phyloP scores from a whole-genome alignment of 2,888 invertebrate genomes.

The Trichacis sp. region DNA sequence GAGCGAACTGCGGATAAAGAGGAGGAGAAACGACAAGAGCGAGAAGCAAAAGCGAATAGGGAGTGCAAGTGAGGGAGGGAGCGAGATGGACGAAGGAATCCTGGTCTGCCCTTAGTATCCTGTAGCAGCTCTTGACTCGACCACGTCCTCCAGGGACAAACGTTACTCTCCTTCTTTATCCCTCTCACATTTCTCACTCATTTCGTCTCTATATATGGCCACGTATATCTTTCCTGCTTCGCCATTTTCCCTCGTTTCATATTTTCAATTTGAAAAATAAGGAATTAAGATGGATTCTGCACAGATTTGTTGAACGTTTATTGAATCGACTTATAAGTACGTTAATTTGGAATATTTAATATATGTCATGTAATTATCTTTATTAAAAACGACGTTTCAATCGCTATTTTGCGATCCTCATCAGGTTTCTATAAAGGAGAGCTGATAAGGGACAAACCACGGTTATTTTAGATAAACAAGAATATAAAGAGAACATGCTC shows the following conservation, averaged over 20 bases:
- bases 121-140: conserved; percentile 46
- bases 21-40: conserved; percentile 36
- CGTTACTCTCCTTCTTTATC: conserved; percentile 31
- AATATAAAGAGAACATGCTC: too few species aligned
- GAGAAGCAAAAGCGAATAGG: conserved; percentile 25
- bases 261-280: neutral
- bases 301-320: too few species aligned
- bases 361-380: too few species aligned
- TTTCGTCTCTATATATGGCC: conserved; percentile 19
- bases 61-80: conserved; percentile 21
- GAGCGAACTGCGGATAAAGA: conserved; percentile 52
- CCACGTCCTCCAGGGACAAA: conserved; percentile 45
- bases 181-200: conserved; percentile 21
- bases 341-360: too few species aligned
- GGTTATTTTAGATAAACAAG: too few species aligned
- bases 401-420: too few species aligned
- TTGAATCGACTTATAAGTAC: too few species aligned
- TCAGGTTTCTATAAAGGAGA: too few species aligned
- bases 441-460: too few species aligned
- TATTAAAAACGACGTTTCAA: too few species aligned
- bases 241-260: neutral
- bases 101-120: conserved; percentile 30
- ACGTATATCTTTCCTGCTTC: neutral
- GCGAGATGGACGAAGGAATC: conserved; percentile 27
- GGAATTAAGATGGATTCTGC: too few species aligned